phyloP scores from a whole-genome alignment of 2,888 invertebrate genomes.

The Diarsia brunnea region DNA sequence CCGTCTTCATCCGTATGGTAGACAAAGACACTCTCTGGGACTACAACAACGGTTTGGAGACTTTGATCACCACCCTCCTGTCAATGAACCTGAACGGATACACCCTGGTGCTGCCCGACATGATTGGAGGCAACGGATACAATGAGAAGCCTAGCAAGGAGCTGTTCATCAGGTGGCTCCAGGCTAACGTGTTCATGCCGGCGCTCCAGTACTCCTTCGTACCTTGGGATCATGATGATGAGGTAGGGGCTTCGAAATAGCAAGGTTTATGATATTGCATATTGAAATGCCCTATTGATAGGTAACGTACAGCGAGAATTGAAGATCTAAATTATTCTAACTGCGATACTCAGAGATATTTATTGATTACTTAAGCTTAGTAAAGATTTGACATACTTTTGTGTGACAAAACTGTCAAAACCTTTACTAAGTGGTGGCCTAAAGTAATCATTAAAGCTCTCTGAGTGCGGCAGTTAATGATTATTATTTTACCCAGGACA shows the following conservation, averaged over 20 bases:
- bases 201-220: slow-evolving; percentile 94
- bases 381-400: too few relatives aligned
- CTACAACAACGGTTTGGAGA: slow-evolving; percentile 93
- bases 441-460: too few relatives aligned
- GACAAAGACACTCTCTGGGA: slow-evolving; percentile 94
- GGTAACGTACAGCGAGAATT: too few relatives aligned
- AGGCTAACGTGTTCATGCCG: slow-evolving; percentile 95
- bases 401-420: too few relatives aligned
- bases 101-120: slow-evolving; percentile 94
- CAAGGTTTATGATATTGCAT: neutral
- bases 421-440: too few relatives aligned
- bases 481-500: too few relatives aligned
- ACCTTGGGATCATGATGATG: slow-evolving; percentile 94
- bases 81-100: slow-evolving; percentile 92
- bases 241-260: slow-evolving; percentile 74
- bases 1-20: slow-evolving; percentile 94
- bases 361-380: too few relatives aligned
- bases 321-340: too few relatives aligned
- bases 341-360: too few relatives aligned
- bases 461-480: too few relatives aligned
- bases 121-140: slow-evolving; percentile 94
- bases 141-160: slow-evolving; percentile 90
- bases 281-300: neutral
- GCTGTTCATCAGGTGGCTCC: slow-evolving; percentile 94
- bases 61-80: slow-evolving; percentile 93